Evolutionary conservation across 2,797 vertebrate genomes (phyloP).

Genomic region (Clarias pachynema): DNA sequence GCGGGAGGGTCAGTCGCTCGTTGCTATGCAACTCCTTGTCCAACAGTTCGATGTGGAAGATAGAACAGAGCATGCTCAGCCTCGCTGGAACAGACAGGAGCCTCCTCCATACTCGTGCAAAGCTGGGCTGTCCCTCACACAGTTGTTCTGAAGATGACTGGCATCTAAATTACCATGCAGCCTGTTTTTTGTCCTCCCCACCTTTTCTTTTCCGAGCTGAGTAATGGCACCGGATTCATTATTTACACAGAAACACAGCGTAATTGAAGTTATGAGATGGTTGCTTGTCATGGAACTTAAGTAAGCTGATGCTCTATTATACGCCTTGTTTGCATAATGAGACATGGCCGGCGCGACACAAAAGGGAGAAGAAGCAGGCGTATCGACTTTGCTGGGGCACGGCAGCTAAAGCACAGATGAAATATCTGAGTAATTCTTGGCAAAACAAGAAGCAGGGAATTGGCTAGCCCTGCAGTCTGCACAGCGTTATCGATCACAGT

Average conservation of each 20-base stretch:
- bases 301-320: conserved; percentile 58
- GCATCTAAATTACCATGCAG: conserved; percentile 61
- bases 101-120: conserved; percentile 53
- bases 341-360: conserved; percentile 48
- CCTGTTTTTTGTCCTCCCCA: conserved; percentile 40
- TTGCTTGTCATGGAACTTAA: conserved; percentile 55
- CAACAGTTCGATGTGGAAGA: conserved; percentile 52
- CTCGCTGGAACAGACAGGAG: conserved; percentile 63
- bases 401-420: conserved; percentile 71
- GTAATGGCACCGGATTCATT: conserved; percentile 54
- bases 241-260: conserved; percentile 58
- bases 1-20: conserved; percentile 73
- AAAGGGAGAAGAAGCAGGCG: conserved; percentile 47
- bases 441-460: conserved; percentile 69
- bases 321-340: conserved; percentile 59
- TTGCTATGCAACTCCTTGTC: conserved; percentile 81
- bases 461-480: conserved; percentile 61
- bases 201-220: conserved; percentile 41
- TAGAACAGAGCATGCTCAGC: conserved; percentile 63
- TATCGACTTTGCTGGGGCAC: conserved; percentile 53
- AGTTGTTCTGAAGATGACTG: conserved; percentile 52
- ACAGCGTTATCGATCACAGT: conserved; percentile 77
- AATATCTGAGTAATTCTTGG: conserved; percentile 71
- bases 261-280: conserved; percentile 60
- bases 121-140: conserved; percentile 49